Conservation (phyloP, 1,140 invertebrate species). For the Periplaneta americana region DNA sequence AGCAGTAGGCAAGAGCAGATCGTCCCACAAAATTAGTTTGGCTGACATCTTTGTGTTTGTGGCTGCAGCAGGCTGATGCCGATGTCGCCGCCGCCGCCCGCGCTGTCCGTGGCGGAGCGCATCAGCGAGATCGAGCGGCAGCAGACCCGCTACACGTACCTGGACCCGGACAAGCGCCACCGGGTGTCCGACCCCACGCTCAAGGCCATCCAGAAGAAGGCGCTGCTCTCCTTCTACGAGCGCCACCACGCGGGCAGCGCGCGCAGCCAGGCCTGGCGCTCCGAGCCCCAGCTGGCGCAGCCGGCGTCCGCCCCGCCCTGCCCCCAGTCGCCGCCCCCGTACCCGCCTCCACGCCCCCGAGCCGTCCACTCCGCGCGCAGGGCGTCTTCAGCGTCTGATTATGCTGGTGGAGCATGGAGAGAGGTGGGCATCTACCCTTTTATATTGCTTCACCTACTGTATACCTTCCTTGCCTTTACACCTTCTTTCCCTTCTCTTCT, state of each 20-base stretch:
- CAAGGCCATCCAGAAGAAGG: conserved; percentile 84
- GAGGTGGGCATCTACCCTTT: conserved; percentile 28
- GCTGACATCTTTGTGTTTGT: too few relatives aligned
- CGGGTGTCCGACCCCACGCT: conserved; percentile 67
- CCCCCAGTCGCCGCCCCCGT: conserved; percentile 21
- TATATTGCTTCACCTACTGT: neutral
- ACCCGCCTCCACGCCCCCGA: conserved; percentile 41
- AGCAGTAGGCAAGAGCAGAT: too few relatives aligned
- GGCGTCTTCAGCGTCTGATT: conserved; percentile 63
- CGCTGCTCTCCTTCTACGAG: conserved; percentile 78
- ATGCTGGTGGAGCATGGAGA: conserved; percentile 41
- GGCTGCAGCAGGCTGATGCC: conserved; percentile 26
- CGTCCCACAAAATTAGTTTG: too few relatives aligned
- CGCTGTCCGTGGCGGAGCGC: conserved; percentile 64
- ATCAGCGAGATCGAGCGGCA: conserved; percentile 65
- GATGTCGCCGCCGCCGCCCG: conserved; percentile 40
- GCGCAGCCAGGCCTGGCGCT: conserved; percentile 45
- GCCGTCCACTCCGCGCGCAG: conserved; percentile 50
- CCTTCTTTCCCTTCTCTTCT: too few relatives aligned
- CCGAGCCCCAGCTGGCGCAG: conserved; percentile 48
- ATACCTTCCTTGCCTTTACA: neutral
- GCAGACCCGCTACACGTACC: conserved; percentile 56
- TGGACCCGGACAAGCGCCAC: conserved; percentile 71
- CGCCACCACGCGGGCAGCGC: conserved; percentile 49
- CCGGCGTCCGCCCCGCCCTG: conserved; percentile 9